A percentile compares a stretch with the other conserved stretches of the same genome.
Evolutionary conservation across 1,140 invertebrate species (phyloP).

Genomic region (Microplitis demolitor): DNA sequence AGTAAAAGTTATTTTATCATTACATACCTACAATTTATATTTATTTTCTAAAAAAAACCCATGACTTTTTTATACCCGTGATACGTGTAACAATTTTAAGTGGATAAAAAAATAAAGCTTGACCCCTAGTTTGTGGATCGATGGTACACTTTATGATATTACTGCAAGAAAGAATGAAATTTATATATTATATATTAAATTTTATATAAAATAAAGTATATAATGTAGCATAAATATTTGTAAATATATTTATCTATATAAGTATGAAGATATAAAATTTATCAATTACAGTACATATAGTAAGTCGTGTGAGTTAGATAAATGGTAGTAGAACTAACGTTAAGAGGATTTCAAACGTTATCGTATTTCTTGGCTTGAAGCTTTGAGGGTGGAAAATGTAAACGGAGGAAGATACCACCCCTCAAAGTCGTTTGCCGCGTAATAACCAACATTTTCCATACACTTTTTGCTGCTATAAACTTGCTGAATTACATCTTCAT

Average conservation of each 20-base stretch:
- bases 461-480: slow-evolving; percentile 4
- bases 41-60: no score
- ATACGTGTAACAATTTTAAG: background rate
- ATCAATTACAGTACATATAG: no score
- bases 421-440: slow-evolving; percentile 5
- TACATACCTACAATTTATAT: no score
- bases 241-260: background rate
- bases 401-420: background rate
- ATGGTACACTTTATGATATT: no score
- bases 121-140: no score
- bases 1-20: no score
- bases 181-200: no score
- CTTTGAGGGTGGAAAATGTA: background rate
- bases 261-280: no score
- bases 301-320: slow-evolving; percentile 24
- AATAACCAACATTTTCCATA: slow-evolving; percentile 8
- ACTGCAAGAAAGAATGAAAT: no score
- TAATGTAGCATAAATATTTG: slow-evolving; percentile 10
- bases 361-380: slow-evolving; percentile 30
- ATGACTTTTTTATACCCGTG: background rate
- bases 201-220: background rate
- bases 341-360: slow-evolving; percentile 36
- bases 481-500: background rate
- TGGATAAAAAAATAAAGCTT: background rate
- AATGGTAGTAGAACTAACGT: slow-evolving; percentile 10